phyloP scores from a whole-genome alignment of 2,113 vertebrate genomes.

The Petroica traversi region DNA sequence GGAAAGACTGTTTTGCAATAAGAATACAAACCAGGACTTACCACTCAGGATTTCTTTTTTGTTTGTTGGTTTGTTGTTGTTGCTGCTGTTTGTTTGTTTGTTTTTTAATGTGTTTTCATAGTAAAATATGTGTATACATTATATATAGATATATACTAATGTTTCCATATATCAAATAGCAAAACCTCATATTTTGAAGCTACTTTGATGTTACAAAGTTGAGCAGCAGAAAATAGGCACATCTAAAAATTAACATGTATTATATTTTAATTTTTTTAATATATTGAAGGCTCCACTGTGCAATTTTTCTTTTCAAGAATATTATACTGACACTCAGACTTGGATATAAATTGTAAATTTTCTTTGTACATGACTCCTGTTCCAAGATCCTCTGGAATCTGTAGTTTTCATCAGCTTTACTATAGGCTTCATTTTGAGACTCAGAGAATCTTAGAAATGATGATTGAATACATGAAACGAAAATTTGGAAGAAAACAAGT shows the following conservation, averaged over 20 bases:
- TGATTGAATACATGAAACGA: background rate
- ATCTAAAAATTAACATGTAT: background rate
- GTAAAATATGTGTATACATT: background rate
- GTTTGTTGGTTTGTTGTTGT: rapidly evolving
- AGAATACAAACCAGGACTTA: background rate
- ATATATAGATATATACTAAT: background rate
- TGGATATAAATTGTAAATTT: background rate
- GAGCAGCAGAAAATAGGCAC: rapidly evolving
- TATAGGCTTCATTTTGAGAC: background rate
- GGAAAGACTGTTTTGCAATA: background rate
- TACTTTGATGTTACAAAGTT: background rate
- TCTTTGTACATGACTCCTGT: background rate
- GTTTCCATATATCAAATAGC: rapidly evolving
- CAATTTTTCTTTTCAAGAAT: background rate
- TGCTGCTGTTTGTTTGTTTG: too few species aligned
- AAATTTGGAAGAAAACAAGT: background rate
- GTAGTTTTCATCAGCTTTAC: background rate
- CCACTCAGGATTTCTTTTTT: background rate
- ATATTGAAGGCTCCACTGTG: background rate
- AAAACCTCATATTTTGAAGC: background rate
- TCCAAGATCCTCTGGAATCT: background rate
- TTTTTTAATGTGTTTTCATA: background rate
- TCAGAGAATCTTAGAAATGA: background rate
- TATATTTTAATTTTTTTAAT: background rate
- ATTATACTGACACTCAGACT: background rate